phyloP scores from a whole-genome alignment of 2,113 vertebrate species.

The Diglossa brunneiventris region DNA sequence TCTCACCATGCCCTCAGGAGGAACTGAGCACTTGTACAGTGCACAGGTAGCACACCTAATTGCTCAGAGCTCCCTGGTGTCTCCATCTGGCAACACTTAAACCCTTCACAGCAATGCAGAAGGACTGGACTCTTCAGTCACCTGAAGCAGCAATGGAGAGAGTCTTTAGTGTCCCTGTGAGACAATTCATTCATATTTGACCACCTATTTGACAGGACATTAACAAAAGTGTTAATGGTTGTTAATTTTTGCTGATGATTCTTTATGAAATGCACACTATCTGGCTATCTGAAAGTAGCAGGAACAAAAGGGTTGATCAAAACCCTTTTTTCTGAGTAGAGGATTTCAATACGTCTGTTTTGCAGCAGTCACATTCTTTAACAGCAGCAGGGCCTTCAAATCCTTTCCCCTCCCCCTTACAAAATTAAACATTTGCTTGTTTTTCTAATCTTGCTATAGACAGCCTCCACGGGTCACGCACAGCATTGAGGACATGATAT shows the following conservation, averaged over 20 bases:
- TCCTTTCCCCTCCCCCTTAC: conserved; percentile 5
- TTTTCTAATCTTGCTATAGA: conserved; percentile 57
- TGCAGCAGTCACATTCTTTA: background rate
- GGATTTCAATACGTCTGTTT: background rate
- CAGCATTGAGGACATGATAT: conserved; percentile 30
- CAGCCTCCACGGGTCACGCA: conserved; percentile 16
- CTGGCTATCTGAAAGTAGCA: background rate
- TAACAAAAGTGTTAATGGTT: background rate
- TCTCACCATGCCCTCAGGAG: background rate
- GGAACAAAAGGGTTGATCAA: background rate
- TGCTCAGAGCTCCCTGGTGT: background rate
- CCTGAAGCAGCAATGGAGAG: background rate
- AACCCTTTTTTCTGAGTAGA: background rate
- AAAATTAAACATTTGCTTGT: conserved; percentile 57
- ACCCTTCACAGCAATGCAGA: background rate
- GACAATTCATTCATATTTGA: background rate
- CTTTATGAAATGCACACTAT: background rate
- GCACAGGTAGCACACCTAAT: background rate
- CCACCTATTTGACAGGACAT: background rate
- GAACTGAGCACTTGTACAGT: background rate
- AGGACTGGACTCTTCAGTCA: background rate
- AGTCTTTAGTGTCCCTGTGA: background rate
- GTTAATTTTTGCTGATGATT: background rate
- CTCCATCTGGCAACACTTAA: background rate
- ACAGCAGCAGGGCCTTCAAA: background rate